Percentiles rank a stretch among this genome's conserved stretches.
Conservation (phyloP, 2,888 invertebrate species). For the Orthosia gracilis region DNA sequence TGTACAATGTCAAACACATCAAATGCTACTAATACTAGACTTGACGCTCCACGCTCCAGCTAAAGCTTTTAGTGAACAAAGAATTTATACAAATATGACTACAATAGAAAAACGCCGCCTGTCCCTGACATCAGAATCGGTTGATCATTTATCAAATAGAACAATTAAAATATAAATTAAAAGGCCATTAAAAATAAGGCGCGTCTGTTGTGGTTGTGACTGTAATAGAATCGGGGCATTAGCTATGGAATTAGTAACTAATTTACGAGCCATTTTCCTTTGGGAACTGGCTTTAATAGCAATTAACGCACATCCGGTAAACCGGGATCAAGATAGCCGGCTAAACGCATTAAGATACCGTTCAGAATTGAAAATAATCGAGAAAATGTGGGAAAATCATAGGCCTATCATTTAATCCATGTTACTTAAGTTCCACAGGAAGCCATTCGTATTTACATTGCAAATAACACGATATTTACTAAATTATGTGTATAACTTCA, state of each 20-base stretch:
- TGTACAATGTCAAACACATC: conserved; percentile 49
- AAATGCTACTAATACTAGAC: conserved; percentile 26
- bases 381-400: conserved; percentile 49
- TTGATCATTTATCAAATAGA: conserved; percentile 36
- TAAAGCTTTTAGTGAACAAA: conserved; percentile 46
- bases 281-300: conserved; percentile 64
- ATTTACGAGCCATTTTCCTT: conserved; percentile 66
- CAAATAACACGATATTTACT: conserved; percentile 61
- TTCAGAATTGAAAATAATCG: conserved; percentile 58
- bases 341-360: conserved; percentile 70
- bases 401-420: conserved; percentile 30
- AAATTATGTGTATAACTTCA: conserved; percentile 45
- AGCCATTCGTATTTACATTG: conserved; percentile 57
- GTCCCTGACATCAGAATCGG: conserved; percentile 26
- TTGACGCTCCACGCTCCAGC: conserved; percentile 9
- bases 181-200: conserved; percentile 18
- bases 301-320: conserved; percentile 80
- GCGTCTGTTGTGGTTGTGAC: conserved; percentile 4
- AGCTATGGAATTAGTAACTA: conserved; percentile 66
- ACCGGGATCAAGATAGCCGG: conserved; percentile 72
- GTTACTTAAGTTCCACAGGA: conserved; percentile 43
- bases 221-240: conserved; percentile 60
- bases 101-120: conserved; percentile 33
- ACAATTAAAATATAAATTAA: conserved; percentile 29
- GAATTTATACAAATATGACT: conserved; percentile 14